Evolutionary conservation across 2,888 invertebrate genomes (phyloP).

Genomic region (Hirudinaria manillensis): DNA sequence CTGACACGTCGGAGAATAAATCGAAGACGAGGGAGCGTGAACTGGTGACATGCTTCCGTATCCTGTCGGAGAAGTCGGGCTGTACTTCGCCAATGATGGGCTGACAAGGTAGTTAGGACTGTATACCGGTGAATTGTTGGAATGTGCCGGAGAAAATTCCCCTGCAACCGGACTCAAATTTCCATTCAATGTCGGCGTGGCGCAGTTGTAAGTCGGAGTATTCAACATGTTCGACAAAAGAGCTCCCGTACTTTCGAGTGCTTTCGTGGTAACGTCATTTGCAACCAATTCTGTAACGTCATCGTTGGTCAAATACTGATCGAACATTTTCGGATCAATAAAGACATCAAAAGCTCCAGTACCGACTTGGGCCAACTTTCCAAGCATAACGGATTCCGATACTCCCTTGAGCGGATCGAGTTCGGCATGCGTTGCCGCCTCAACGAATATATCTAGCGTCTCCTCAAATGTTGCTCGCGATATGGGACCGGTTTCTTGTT

Average conservation of each 20-base stretch:
- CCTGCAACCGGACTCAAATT: too few relatives aligned
- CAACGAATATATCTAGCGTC: constrained; percentile 93
- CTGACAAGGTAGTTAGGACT: constrained; percentile 58
- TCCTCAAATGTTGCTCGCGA: constrained; percentile 99
- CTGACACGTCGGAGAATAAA: too few relatives aligned
- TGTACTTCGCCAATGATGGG: constrained; percentile 48
- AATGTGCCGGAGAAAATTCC: constrained; percentile 95
- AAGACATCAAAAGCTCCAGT: constrained; percentile 96
- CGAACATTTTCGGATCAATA: constrained; percentile 95
- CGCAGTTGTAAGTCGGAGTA: too few relatives aligned
- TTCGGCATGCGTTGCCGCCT: constrained; percentile 95
- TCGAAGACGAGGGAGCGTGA: too few relatives aligned
- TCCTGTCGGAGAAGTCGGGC: too few relatives aligned
- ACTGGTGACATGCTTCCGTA: too few relatives aligned
- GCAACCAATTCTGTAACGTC: too few relatives aligned
- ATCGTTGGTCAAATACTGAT: constrained; percentile 93
- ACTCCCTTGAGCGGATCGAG: constrained; percentile 96
- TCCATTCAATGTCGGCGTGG: too few relatives aligned
- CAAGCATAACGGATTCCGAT: constrained; percentile 97
- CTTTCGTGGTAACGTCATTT: constrained; percentile 95
- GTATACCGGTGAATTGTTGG: constrained; percentile 62
- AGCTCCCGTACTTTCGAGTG: constrained; percentile 88
- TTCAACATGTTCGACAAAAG: too few relatives aligned
- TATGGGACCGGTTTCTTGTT: too few relatives aligned
- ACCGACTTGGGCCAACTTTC: too few relatives aligned